Evolutionary conservation across 2,888 invertebrate genomes (phyloP).

Genomic region (Oeneis ivallda): DNA sequence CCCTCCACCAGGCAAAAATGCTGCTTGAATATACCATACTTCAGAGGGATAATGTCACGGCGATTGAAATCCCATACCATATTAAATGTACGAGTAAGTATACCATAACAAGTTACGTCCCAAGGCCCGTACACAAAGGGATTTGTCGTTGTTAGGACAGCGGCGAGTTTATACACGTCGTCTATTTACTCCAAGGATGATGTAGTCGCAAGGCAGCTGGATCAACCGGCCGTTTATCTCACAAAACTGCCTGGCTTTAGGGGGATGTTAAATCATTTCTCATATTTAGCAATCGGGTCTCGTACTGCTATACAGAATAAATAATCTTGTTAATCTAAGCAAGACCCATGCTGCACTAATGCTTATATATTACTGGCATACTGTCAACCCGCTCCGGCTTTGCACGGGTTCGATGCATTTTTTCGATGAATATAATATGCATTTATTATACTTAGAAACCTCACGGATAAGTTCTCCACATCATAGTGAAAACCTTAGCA

Average conservation of each 20-base stretch:
- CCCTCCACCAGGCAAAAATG: too few relatives aligned
- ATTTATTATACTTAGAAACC: not conserved
- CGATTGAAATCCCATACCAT: not conserved
- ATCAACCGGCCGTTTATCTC: conserved; percentile 69
- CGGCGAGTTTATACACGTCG: conserved; percentile 29
- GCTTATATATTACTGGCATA: not conserved
- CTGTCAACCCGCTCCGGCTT: too few relatives aligned
- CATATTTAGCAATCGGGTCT: conserved; percentile 32
- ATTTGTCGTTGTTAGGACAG: conserved; percentile 32
- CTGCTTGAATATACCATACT: too few relatives aligned
- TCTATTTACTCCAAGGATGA: conserved; percentile 30
- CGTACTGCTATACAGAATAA: conserved; percentile 18
- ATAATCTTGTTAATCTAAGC: conserved; percentile 1
- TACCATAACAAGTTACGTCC: conserved; percentile 12
- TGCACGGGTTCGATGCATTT: not conserved
- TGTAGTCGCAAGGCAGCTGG: conserved; percentile 52
- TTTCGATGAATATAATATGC: not conserved
- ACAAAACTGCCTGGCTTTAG: conserved; percentile 39
- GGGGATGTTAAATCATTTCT: conserved; percentile 34
- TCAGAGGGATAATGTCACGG: not conserved
- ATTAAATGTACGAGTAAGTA: not conserved
- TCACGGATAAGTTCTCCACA: too few relatives aligned
- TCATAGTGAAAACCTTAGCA: too few relatives aligned
- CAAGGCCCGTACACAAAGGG: conserved; percentile 17
- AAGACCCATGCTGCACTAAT: not conserved